Base-by-base conservation (phyloP, 2,888 invertebrate species). In the Lepidocyrtinus sp. region DNA sequence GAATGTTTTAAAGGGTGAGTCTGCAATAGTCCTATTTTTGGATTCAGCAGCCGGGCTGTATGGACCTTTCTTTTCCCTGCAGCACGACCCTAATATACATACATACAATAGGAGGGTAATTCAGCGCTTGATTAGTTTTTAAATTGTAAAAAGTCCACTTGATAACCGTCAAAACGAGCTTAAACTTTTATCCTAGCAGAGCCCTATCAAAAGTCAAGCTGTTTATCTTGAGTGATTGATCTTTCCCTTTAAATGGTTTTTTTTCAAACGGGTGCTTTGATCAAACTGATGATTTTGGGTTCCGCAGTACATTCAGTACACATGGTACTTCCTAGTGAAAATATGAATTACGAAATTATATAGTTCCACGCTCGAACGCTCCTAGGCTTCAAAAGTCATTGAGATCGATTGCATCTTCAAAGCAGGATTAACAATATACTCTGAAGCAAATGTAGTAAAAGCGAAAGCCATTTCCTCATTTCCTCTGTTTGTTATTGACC, bases 371-470 rank as follows among this genome's bases (percentile, higher is more conserved):
- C n/a, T 2, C 25, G 36, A 2, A 65, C 1, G n/a, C 21, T 15
- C n/a, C 15, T 36, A 9, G 17, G 45, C 21, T 67, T 45, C n/a
- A 67, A 64, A 64, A 63, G 27, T 9, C 17, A 2, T 64, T 63
- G 17, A 12, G 1, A 64, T 26, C 64, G 19, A 45, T 24, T 24
- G 7, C 25, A 24, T n/a, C 22, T 45, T 22, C 45, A n/a, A n/a
- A 22, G 22, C 22, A n/a, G 2, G 22, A 67, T 45, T 45, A 46
- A 64, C 26, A 64, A 64, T 36, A 12, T 36, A 67, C 67, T 67
- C 55, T 50, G 22, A 50, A 25, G 21, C 5, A 5, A 25, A 22
- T 7, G n/a, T 17, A 55, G 45, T 19, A 69, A 69, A 55, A 65
- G 9, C 21, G 50, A 67, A 24, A 45, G 12, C 21, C 46, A 22